Conservation (phyloP, 2,888 invertebrate species). For the Bruchidius siliquastri region DNA sequence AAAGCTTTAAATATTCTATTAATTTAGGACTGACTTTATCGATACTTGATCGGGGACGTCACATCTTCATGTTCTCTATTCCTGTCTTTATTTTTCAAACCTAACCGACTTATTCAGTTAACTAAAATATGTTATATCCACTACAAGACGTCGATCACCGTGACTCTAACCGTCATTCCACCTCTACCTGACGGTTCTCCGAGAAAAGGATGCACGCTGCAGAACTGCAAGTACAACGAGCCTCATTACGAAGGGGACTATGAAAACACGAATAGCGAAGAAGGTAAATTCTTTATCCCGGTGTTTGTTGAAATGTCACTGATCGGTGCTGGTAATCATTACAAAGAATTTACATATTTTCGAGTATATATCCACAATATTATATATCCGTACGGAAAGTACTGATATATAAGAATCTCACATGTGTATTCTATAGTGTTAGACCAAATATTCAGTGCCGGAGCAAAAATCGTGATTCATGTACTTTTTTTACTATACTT, state of each 20-base stretch:
- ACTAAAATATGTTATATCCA: not conserved
- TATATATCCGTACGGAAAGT: too few relatives aligned
- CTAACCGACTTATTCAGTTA: not conserved
- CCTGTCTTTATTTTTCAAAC: not conserved
- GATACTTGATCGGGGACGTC: not conserved
- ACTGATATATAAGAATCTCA: too few relatives aligned
- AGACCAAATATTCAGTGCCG: too few relatives aligned
- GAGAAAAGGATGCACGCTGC: constrained; percentile 61
- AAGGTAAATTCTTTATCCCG: constrained; percentile 18
- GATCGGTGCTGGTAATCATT: too few relatives aligned
- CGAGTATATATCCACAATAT: too few relatives aligned
- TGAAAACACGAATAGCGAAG: constrained; percentile 53
- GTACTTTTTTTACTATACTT: too few relatives aligned
- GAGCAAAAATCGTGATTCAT: too few relatives aligned
- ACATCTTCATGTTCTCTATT: not conserved
- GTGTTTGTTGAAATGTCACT: too few relatives aligned
- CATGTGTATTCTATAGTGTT: too few relatives aligned
- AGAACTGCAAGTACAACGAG: constrained; percentile 61
- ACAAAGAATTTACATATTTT: too few relatives aligned
- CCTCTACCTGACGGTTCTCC: constrained; percentile 66
- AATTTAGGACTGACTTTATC: not conserved
- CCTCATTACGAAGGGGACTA: constrained; percentile 62
- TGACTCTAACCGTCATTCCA: constrained; percentile 77
- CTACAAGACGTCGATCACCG: constrained; percentile 72
- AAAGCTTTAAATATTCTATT: too few relatives aligned